These are phyloP conservation scores for Micropoecilia bifurca DNA, from an alignment of 2,797 vertebrate genomes.

Conservation along the genomic window DNA sequence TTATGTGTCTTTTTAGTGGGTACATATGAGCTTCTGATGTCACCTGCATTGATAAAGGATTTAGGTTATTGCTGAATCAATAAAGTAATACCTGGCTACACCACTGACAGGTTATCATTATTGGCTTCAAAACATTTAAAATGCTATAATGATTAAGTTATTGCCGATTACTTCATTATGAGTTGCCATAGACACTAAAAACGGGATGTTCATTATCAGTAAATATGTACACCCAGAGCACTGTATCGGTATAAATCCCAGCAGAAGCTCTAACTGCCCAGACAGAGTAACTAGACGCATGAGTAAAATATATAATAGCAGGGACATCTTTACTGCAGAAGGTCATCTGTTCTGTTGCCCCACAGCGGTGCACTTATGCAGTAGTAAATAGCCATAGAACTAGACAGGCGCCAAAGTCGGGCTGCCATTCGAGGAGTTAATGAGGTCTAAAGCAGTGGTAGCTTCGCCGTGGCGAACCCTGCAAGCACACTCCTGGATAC, in stretches of 20 bases:
- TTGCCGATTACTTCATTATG: neutral
- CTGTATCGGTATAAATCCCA: neutral
- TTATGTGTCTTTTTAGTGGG: neutral
- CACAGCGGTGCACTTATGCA: slow-evolving; percentile 72
- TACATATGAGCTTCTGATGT: neutral
- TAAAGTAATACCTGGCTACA: neutral
- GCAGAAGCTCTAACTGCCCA: slow-evolving; percentile 3
- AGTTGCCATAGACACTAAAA: neutral
- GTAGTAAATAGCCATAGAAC: slow-evolving; percentile 81
- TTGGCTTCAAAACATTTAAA: neutral
- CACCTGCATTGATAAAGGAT: neutral
- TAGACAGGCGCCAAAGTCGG: slow-evolving; percentile 75
- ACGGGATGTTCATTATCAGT: neutral
- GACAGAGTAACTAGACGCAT: slow-evolving; percentile 31
- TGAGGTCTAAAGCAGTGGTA: slow-evolving; percentile 80
- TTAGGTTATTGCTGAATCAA: neutral
- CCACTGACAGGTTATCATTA: neutral
- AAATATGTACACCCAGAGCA: neutral
- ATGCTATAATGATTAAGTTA: neutral
- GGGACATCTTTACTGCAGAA: slow-evolving; percentile 73
- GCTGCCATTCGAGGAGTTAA: slow-evolving; percentile 78
- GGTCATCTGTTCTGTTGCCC: slow-evolving; percentile 74
- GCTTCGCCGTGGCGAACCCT: slow-evolving; percentile 64
- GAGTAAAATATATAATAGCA: slow-evolving; percentile 33
- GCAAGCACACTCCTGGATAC: slow-evolving; percentile 79